A percentile compares a stretch with the other conserved stretches of the same genome.
Conservation (phyloP, 2,797 vertebrate genomes). For the Hemitrygon akajei region DNA sequence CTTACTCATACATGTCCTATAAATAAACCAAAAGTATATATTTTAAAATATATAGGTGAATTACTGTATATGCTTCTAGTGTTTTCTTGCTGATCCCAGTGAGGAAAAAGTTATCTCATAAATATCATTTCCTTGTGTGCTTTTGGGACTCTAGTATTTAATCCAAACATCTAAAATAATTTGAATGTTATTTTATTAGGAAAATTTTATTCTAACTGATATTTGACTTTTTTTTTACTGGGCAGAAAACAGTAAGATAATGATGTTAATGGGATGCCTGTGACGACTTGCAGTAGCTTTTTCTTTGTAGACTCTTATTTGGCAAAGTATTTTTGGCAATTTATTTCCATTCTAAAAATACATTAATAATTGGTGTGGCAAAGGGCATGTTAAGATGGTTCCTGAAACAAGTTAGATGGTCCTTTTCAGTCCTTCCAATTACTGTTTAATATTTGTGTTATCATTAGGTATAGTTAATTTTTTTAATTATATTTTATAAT, state of each 20-base stretch:
- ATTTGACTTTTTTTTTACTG: not conserved
- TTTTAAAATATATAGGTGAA: not conserved
- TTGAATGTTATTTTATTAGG: not conserved
- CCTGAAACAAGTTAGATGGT: not conserved
- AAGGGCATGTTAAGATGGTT: not conserved
- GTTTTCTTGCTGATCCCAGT: not conserved
- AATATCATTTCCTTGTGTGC: not conserved
- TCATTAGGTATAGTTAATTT: not conserved
- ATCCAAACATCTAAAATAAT: not conserved
- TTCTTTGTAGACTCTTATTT: not conserved
- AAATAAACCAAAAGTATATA: not conserved
- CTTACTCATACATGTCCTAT: not conserved
- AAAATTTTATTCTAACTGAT: not conserved
- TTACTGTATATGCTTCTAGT: not conserved
- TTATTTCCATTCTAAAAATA: not conserved
- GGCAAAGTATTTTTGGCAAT: not conserved
- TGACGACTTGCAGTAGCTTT: not conserved
- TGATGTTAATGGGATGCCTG: not conserved
- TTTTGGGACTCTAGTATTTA: no score
- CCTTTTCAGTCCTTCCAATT: not conserved
- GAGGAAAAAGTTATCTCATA: not conserved
- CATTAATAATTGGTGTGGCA: no score
- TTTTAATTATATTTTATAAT: not conserved
- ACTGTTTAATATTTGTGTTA: not conserved
- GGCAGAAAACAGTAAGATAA: not conserved